Evolutionary conservation across 2,888 invertebrate species (phyloP), one percentile per base, ranked within the genome.

Genomic region (Rhagonycha fulva): DNA sequence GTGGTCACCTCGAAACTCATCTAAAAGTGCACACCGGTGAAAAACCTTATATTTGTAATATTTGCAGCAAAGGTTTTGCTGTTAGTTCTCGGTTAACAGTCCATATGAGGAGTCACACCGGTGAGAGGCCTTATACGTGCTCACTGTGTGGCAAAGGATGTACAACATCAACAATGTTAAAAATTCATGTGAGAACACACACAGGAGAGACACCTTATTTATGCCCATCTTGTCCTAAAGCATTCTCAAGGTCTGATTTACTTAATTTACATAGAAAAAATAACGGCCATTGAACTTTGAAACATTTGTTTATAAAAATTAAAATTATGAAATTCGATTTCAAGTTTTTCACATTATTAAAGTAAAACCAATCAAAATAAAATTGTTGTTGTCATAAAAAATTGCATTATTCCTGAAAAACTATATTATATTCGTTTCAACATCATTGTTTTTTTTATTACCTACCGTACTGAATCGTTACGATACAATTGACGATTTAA

Each of bases 201-300:
- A 83, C 83, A 0, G 83, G 83, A 9, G 83, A 83, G 75, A 82
- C 82, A 30, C 83, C 83, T 4, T 83, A 83, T 71, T 63, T 76
- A 14, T 83, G 83, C 77, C 63, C 75, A 4, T 61, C 71, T 11
- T 83, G 83, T 76, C 75, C 81, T 14, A 82, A 82, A 75, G 72
- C 82, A 24, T 83, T 83, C 76, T 77, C 80, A 32, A 74, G 82
- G 66, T 83, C 82, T 0, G 82, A 83, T 79, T 76, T 81, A 28
- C 75, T 83, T n/a, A 76, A 72, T 67, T 69, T 80, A 23, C 83
- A 83, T 74, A 70, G 74, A 67, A 81, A 79, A 78, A 79, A 63
- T 24, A 85, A 85, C 81, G 85, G 84, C 3, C 80, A 80, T 76
- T 80, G 32, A 71, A 60, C n/a, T 70, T 24, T 62, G 60, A 9